These are phyloP conservation scores for Tetraneura akinire DNA, from an alignment of 1,140 invertebrate genomes.

Conservation along the genomic window DNA sequence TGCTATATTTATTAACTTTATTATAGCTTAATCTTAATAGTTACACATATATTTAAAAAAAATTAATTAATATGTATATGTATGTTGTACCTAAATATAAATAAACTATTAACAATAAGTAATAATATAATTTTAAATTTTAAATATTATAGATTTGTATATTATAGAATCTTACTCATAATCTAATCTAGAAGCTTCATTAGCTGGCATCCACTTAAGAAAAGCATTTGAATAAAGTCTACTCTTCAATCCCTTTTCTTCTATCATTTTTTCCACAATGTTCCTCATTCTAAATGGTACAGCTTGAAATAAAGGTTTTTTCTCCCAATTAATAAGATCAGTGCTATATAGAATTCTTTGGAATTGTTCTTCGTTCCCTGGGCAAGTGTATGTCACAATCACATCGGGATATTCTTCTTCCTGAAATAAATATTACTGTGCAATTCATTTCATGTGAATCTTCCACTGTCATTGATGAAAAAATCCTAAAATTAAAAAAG, in stretches of 20 bases:
- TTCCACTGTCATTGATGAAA: neutral
- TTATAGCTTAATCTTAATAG: too few relatives aligned
- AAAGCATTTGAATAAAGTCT: constrained; percentile 49
- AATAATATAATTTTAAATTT: too few relatives aligned
- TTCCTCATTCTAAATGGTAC: constrained; percentile 38
- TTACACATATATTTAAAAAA: too few relatives aligned
- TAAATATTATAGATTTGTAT: too few relatives aligned
- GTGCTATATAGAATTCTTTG: constrained; percentile 41
- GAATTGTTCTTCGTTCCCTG: constrained; percentile 48
- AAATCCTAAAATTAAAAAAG: constrained; percentile 30
- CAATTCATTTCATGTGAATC: constrained; percentile 23
- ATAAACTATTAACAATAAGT: too few relatives aligned
- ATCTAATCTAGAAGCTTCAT: constrained; percentile 38
- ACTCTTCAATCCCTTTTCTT: constrained; percentile 39
- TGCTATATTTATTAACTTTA: too few relatives aligned
- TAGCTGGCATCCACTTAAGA: constrained; percentile 43
- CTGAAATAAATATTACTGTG: constrained; percentile 43
- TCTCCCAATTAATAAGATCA: constrained; percentile 50
- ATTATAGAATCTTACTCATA: constrained; percentile 15
- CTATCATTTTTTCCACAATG: constrained; percentile 32
- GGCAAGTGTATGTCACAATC: constrained; percentile 52
- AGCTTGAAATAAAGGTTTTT: constrained; percentile 53
- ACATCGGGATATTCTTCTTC: constrained; percentile 32
- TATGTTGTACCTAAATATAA: too few relatives aligned
- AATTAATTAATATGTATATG: too few relatives aligned